Evolutionary conservation across 1,140 invertebrate species (phyloP).

Genomic region (Tachypleus tridentatus): DNA sequence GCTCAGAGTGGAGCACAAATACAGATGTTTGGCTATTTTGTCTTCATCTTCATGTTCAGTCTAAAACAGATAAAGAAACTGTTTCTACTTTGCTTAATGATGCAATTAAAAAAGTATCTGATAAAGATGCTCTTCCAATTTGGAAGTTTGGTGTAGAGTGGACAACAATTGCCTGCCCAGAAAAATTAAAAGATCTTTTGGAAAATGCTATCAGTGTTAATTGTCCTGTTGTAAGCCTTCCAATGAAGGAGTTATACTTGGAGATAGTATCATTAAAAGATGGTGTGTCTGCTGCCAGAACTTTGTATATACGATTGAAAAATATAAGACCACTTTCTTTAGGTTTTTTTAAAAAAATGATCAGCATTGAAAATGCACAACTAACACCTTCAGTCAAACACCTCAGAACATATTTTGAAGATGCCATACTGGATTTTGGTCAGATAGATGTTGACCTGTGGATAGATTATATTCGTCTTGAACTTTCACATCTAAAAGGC

Average conservation of each 20-base stretch:
- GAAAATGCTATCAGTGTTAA: neutral
- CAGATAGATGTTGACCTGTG: constrained; percentile 36
- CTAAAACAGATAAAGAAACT: no score
- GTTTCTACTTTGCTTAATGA: no score
- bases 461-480: constrained; percentile 45
- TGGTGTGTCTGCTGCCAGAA: neutral
- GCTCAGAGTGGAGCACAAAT: constrained; percentile 20
- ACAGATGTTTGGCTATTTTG: constrained; percentile 9
- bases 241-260: constrained; percentile 15
- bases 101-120: no score
- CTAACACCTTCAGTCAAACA: constrained; percentile 19
- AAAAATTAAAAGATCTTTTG: no score
- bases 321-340: constrained; percentile 16
- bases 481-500: constrained; percentile 35
- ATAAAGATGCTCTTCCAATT: no score
- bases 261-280: constrained; percentile 2
- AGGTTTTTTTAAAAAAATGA: constrained; percentile 32
- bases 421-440: constrained; percentile 26
- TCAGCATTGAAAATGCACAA: constrained; percentile 40
- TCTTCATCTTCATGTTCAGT: neutral
- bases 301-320: constrained; percentile 14
- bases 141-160: no score
- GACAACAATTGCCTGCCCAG: no score
- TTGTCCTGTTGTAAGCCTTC: neutral
- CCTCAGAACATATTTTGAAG: constrained; percentile 25